Evolutionary conservation across 1,140 invertebrate genomes (phyloP), one percentile per base, ranked within the genome.

Genomic region (Drosophila nigrodunni): DNA sequence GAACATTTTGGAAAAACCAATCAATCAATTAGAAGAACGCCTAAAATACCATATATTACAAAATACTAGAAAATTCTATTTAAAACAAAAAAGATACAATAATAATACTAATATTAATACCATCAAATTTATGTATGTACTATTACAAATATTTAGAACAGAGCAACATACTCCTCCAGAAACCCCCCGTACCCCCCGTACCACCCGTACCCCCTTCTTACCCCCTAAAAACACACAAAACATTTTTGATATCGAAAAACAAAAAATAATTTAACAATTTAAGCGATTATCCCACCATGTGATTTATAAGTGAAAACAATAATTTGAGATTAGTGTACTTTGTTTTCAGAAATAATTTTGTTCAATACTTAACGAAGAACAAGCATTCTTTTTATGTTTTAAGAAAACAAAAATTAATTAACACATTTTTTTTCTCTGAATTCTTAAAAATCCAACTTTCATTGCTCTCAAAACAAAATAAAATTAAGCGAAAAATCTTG

Each of bases 241-340:
- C 44, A 55, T 37, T 55, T 68, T 52, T 49, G 43, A 60, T 52
- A 60, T 49, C 50, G 39, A 59, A 54, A 50, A 52, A 49, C 71
- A 66, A 55, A 78, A 67, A 74, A 60, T 43, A 77, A 44, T 66
- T 73, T 21, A 21, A 21, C 18, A 21, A 72, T 80, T 90, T 79
- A 82, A 90, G 85, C 87, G 87, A 90, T 90, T 90, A 90, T 90
- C 87, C 87, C 87, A 90, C 87, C 87, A 90, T 85, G 77, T 86
- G 86, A 79, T 79, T 77, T 66, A 68, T 59, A 72, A 30, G 25
- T 65, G 25, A 57, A 70, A 67, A 39, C 62, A 71, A 61, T 77
- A 21, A 55, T 73, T 68, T 74, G 35, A 55, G 44, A 54, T 71
- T 55, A 15, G 15, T 57, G 21, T 10, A 41, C 30, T 30, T 10